Percentiles rank a stretch among this genome's conserved stretches.
These are phyloP conservation scores for Pammene fasciana DNA, from an alignment of 2,888 invertebrate genomes.

Conservation along the genomic window DNA sequence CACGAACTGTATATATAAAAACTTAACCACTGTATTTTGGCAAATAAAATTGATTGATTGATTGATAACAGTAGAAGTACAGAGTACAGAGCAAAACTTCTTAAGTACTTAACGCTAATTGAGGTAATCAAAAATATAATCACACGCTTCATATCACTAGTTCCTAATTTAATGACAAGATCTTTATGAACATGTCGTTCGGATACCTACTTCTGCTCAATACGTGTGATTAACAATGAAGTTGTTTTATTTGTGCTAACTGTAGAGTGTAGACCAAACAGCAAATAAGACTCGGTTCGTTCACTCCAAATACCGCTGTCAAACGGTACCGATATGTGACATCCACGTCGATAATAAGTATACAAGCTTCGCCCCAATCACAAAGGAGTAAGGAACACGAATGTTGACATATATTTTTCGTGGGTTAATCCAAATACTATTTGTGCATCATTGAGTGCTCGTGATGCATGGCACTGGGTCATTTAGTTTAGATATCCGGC, in stretches of 20 bases:
- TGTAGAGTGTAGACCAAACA: background rate
- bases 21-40: no score
- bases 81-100: no score
- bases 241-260: background rate
- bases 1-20: no score
- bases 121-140: no score
- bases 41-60: no score
- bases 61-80: no score
- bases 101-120: no score
- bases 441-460: constrained; percentile 24
- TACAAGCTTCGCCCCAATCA: background rate
- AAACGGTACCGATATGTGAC: constrained; percentile 27
- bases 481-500: constrained; percentile 21
- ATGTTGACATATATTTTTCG: background rate
- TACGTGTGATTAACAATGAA: background rate
- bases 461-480: constrained; percentile 22
- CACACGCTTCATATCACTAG: no score
- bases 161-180: no score
- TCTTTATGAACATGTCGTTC: no score
- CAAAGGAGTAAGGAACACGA: background rate
- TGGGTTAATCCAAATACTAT: background rate
- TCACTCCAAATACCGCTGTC: constrained; percentile 32
- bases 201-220: no score
- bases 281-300: constrained; percentile 29
- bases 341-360: background rate